phyloP scores from a whole-genome alignment of 2,797 vertebrate species.

The Pseudopleuronectes americanus region DNA sequence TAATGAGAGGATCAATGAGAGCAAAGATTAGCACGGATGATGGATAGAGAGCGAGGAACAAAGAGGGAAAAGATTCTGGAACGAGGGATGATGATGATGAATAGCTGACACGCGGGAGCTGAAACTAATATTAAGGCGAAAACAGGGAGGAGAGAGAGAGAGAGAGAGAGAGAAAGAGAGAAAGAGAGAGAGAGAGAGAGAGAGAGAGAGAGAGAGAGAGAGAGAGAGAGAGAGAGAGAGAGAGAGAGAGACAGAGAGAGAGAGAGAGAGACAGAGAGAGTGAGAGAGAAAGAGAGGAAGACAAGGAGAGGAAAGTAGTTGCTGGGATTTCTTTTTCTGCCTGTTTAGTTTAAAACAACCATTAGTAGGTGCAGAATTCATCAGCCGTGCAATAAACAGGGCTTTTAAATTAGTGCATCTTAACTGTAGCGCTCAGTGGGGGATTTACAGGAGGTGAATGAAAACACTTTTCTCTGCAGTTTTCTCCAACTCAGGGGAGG shows the following conservation, averaged over 20 bases:
- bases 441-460: constrained; percentile 53
- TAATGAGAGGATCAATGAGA: constrained; percentile 71
- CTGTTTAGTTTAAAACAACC: constrained; percentile 29
- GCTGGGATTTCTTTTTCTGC: constrained; percentile 14
- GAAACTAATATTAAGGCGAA: constrained; percentile 45
- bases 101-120: constrained; percentile 50
- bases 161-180: neutral
- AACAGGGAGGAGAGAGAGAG: neutral
- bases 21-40: constrained; percentile 65
- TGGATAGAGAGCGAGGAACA: constrained; percentile 56
- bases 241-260: neutral
- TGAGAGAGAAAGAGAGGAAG: neutral
- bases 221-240: neutral
- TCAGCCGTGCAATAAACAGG: constrained; percentile 59
- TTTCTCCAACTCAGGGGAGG: constrained; percentile 44
- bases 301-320: constrained; percentile 10
- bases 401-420: constrained; percentile 52
- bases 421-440: constrained; percentile 49
- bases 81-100: constrained; percentile 65
- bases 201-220: neutral
- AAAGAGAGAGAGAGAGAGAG: neutral
- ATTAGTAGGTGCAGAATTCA: constrained; percentile 35
- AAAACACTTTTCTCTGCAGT: constrained; percentile 55
- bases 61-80: constrained; percentile 46
- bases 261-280: neutral